phyloP scores from a whole-genome alignment of 1,140 invertebrate genomes.

The Cydia amplana region DNA sequence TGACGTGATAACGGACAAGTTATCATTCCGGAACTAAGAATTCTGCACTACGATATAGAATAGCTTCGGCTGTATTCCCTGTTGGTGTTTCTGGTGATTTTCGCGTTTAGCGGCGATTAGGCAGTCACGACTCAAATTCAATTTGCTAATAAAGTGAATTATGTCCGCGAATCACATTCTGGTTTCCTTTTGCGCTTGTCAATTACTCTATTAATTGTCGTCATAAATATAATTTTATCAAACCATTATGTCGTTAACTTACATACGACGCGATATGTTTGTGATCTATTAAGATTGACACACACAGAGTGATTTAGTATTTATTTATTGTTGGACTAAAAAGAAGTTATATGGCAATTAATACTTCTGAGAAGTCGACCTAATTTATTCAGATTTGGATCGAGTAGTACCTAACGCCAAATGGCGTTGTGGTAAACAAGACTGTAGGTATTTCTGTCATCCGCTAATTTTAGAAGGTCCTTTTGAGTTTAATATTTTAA shows the following conservation, averaged over 20 bases:
- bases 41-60: neutral
- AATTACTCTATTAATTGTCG: conserved; percentile 12
- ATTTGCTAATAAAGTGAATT: neutral
- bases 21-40: neutral
- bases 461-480: conserved; percentile 22
- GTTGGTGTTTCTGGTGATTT: neutral
- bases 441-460: conserved; percentile 3
- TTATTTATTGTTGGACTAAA: neutral
- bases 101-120: neutral
- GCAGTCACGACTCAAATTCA: neutral
- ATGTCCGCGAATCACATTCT: neutral
- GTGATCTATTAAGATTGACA: conserved; percentile 17
- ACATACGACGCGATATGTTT: neutral
- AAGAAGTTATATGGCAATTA: conserved; percentile 5
- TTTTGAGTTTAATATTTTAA: neutral
- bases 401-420: neutral
- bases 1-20: conserved; percentile 13
- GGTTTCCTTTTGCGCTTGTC: conserved; percentile 8
- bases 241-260: conserved; percentile 21
- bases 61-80: neutral
- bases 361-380: conserved; percentile 27
- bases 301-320: conserved; percentile 8
- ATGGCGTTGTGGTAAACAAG: conserved; percentile 24
- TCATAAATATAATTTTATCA: conserved; percentile 21
- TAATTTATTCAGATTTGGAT: conserved; percentile 22